Percentiles rank a stretch among this genome's conserved stretches.
phyloP scores from a whole-genome alignment of 2,888 invertebrate genomes.

The Spicauda simplicius region DNA sequence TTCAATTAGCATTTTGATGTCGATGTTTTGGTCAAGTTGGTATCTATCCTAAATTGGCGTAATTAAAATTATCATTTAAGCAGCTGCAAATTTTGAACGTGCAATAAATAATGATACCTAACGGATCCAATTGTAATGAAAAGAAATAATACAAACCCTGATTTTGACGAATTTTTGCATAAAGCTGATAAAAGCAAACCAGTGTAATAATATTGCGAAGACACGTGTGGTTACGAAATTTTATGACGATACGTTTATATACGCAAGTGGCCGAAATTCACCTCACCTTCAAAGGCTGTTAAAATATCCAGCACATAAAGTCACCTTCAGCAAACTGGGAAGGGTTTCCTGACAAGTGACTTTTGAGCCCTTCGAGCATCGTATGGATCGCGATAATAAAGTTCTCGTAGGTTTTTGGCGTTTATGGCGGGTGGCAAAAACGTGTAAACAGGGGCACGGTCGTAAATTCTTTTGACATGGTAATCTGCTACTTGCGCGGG shows the following conservation, averaged over 20 bases:
- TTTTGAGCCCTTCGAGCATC: conserved; percentile 47
- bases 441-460: conserved; percentile 61
- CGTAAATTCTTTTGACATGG: conserved; percentile 73
- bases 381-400: conserved; percentile 57
- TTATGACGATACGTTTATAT: neutral
- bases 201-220: too few relatives aligned
- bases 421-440: conserved; percentile 58
- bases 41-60: too few relatives aligned
- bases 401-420: conserved; percentile 58
- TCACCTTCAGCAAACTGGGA: conserved; percentile 17
- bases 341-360: conserved; percentile 39
- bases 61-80: too few relatives aligned
- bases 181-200: too few relatives aligned
- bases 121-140: too few relatives aligned
- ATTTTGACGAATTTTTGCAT: too few relatives aligned
- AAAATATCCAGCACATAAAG: conserved; percentile 17
- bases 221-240: too few relatives aligned
- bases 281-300: conserved; percentile 1
- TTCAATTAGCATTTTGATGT: too few relatives aligned
- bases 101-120: too few relatives aligned
- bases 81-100: too few relatives aligned
- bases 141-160: too few relatives aligned
- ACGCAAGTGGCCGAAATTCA: neutral
- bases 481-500: conserved; percentile 60
- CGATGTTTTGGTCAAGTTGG: too few relatives aligned